A percentile compares a stretch with the other conserved stretches of the same genome.
These are phyloP conservation scores for Chydorus sphaericus DNA, from an alignment of 2,888 invertebrate genomes.

Conservation along the genomic window DNA sequence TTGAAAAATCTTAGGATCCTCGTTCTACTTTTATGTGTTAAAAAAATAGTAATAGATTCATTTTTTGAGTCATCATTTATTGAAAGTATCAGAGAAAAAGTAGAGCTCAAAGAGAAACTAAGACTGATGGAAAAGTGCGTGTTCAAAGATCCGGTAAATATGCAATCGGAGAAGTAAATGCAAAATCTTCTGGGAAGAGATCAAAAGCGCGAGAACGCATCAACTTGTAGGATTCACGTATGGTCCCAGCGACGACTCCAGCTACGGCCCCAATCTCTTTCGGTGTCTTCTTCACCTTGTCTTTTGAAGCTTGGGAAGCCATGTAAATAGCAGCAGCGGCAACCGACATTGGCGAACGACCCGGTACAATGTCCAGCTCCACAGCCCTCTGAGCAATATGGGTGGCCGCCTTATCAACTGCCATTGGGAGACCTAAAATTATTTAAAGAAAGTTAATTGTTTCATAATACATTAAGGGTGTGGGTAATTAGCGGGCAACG, in stretches of 20 bases:
- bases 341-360: conserved; percentile 94
- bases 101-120: not conserved
- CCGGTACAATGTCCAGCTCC: conserved; percentile 92
- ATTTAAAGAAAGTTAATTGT: too few relatives aligned
- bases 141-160: conserved; percentile 47
- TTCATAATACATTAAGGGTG: too few relatives aligned
- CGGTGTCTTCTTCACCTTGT: conserved; percentile 62
- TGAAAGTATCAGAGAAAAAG: not conserved
- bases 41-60: too few relatives aligned
- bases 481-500: too few relatives aligned
- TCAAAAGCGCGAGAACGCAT: conserved; percentile 88
- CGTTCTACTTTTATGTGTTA: too few relatives aligned
- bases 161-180: conserved; percentile 86
- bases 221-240: conserved; percentile 88
- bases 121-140: not conserved
- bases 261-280: conserved; percentile 98
- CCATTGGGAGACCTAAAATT: conserved; percentile 45
- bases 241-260: conserved; percentile 95
- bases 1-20: too few relatives aligned
- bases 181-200: conserved; percentile 91
- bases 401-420: conserved; percentile 84
- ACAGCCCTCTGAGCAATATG: conserved; percentile 93
- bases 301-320: conserved; percentile 90
- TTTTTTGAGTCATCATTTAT: too few relatives aligned
- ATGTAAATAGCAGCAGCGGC: conserved; percentile 99